phyloP scores from a whole-genome alignment of 92 coral and sea anemone species.

The Micromussa lordhowensis region DNA sequence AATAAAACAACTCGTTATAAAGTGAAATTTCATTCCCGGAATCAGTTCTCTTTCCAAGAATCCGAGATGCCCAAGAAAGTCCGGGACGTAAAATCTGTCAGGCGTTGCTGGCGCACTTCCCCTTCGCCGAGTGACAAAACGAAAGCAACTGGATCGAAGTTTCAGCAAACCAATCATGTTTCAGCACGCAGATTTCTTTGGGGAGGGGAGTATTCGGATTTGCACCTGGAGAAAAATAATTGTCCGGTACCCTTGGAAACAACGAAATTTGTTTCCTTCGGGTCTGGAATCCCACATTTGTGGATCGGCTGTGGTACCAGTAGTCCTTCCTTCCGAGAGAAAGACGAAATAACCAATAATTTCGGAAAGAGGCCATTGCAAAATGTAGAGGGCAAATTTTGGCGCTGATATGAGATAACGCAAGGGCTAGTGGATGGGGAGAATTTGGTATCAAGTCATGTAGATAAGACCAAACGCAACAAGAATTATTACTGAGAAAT shows the following conservation, averaged over 20 bases:
- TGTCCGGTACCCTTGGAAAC: background rate
- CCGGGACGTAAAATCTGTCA: background rate
- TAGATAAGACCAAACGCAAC: background rate
- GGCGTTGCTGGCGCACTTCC: background rate
- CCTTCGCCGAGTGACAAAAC: background rate
- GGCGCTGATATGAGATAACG: background rate
- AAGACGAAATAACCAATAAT: background rate
- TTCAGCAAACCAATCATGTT: conserved; percentile 8
- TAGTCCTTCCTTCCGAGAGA: background rate
- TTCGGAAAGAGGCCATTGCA: background rate
- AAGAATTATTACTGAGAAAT: background rate
- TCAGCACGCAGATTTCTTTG: background rate
- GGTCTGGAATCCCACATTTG: background rate
- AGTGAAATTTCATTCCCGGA: background rate
- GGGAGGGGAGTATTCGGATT: background rate
- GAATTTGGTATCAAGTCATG: background rate
- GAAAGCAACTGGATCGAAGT: conserved; percentile 25
- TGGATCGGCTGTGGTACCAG: background rate
- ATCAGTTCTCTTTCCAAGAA: conserved; percentile 18
- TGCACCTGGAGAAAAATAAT: background rate
- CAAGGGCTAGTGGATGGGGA: background rate
- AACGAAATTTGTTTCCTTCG: background rate
- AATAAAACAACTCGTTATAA: background rate
- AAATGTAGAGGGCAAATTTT: background rate
- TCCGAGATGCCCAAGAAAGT: background rate